These are phyloP conservation scores for Cyphomyrus plagiostoma DNA, from an alignment of 2,113 vertebrate genomes.

Conservation along the genomic window DNA sequence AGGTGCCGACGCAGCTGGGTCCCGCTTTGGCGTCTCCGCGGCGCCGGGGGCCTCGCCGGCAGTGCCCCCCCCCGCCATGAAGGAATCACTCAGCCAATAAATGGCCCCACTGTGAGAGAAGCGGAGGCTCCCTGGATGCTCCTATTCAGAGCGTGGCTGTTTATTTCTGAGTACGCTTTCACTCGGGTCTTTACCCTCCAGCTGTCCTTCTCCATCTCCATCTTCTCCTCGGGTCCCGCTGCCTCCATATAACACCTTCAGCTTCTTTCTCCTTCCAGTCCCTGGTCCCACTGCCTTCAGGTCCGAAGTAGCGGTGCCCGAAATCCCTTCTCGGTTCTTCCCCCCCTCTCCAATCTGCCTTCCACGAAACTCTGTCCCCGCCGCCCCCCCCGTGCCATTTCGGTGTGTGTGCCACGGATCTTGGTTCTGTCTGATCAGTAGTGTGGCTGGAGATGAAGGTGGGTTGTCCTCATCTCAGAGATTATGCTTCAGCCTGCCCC, in stretches of 20 bases:
- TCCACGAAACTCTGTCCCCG: neutral
- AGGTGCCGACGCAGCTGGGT: neutral
- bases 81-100: conserved; percentile 4
- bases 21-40: neutral
- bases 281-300: neutral
- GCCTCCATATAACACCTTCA: neutral
- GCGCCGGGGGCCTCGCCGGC: neutral
- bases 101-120: neutral
- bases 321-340: neutral
- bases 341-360: neutral
- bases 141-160: conserved; percentile 7
- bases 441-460: neutral
- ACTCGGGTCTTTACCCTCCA: neutral
- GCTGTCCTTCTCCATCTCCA: conserved; percentile 27
- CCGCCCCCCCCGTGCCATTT: conserved; percentile 26
- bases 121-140: neutral
- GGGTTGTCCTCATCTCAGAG: conserved; percentile 20
- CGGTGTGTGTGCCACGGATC: neutral
- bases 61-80: neutral
- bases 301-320: neutral
- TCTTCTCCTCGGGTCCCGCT: conserved; percentile 25
- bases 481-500: conserved; percentile 32
- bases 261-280: neutral
- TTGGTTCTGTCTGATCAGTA: conserved; percentile 13
- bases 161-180: conserved; percentile 27